These are phyloP conservation scores for Acleris holmiana DNA, from an alignment of 2,888 invertebrate species.

Conservation along the genomic window DNA sequence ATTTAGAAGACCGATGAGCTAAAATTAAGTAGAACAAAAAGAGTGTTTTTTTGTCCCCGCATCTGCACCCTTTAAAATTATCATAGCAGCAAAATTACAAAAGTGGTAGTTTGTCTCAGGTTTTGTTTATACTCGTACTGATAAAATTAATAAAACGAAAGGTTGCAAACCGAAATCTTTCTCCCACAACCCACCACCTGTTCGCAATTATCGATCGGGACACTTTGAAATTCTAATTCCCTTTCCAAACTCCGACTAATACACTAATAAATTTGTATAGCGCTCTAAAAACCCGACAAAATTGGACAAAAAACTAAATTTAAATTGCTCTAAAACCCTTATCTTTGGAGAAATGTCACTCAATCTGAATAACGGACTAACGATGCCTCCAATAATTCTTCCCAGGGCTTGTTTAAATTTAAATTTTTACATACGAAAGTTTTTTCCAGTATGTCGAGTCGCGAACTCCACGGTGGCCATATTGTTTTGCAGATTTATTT, in stretches of 20 bases:
- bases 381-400: conserved; percentile 75
- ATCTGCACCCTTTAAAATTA: too few relatives aligned
- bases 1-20: too few relatives aligned
- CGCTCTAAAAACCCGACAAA: conserved; percentile 71
- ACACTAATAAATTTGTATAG: conserved; percentile 66
- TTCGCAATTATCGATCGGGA: conserved; percentile 43
- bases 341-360: conserved; percentile 63
- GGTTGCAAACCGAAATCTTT: conserved; percentile 7
- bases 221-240: conserved; percentile 48
- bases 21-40: too few relatives aligned
- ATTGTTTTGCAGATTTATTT: conserved; percentile 73
- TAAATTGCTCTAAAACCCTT: conserved; percentile 53
- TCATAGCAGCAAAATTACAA: too few relatives aligned
- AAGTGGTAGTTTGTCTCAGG: background rate
- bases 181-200: conserved; percentile 43
- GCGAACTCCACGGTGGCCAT: conserved; percentile 68
- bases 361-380: conserved; percentile 72
- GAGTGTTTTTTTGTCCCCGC: too few relatives aligned
- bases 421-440: conserved; percentile 63
- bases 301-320: conserved; percentile 66
- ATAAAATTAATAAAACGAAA: conserved; percentile 4
- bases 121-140: conserved; percentile 5
- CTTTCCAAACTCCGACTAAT: conserved; percentile 60
- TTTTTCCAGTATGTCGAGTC: conserved; percentile 45
- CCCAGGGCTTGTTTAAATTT: conserved; percentile 62